phyloP scores from a whole-genome alignment of 2,113 vertebrate species.

The Gallinago paraguaiae region DNA sequence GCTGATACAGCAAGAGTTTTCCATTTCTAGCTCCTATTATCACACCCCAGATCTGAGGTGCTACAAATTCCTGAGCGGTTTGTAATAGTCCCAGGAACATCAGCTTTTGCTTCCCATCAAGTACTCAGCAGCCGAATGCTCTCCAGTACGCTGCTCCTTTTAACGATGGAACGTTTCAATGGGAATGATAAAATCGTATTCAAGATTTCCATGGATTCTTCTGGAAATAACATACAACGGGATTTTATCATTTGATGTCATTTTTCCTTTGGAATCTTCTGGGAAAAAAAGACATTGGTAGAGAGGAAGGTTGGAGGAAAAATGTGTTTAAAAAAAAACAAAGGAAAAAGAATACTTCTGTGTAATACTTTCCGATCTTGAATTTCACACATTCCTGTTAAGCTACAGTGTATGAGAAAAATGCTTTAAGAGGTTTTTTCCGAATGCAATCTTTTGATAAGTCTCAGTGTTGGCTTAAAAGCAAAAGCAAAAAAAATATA shows the following conservation, averaged over 20 bases:
- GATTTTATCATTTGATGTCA: constrained; percentile 59
- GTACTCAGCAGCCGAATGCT: background rate
- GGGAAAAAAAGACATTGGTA: constrained; percentile 5
- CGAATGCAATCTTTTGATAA: constrained; percentile 42
- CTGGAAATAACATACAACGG: constrained; percentile 55
- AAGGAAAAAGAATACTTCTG: constrained; percentile 2
- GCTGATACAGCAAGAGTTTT: constrained; percentile 26
- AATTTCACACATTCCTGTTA: constrained; percentile 48
- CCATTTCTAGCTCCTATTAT: constrained; percentile 17
- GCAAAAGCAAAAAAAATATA: constrained; percentile 10
- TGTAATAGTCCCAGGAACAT: constrained; percentile 32
- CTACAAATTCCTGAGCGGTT: constrained; percentile 6
- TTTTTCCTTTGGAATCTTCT: constrained; percentile 51
- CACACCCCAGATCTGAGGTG: background rate
- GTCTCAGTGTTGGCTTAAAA: background rate
- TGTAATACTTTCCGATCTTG: constrained; percentile 59
- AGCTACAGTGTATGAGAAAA: constrained; percentile 25
- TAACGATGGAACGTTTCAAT: constrained; percentile 43
- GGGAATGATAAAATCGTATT: constrained; percentile 55
- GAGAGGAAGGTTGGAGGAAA: constrained; percentile 4
- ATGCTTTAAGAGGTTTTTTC: background rate
- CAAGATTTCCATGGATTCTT: constrained; percentile 58
- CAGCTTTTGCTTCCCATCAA: constrained; percentile 45
- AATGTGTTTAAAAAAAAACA: background rate
- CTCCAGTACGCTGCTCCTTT: constrained; percentile 6